Conservation (phyloP, 2,113 vertebrate genomes). For the Columba livia region DNA sequence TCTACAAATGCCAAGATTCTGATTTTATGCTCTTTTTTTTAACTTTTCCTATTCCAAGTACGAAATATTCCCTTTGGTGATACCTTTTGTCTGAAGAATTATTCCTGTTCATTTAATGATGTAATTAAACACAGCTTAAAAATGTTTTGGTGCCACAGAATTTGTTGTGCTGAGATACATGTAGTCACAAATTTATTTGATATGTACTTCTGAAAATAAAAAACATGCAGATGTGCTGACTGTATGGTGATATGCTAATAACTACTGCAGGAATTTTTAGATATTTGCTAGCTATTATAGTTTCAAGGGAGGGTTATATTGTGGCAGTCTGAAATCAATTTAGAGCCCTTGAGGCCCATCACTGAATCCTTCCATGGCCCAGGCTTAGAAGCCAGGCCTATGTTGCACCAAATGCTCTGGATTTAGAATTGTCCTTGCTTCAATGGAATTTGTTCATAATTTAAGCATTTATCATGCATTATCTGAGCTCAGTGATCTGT, state of each 20-base stretch:
- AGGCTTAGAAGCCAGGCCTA: conserved; percentile 40
- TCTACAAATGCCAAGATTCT: neutral
- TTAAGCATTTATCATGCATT: conserved; percentile 69
- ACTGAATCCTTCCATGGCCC: conserved; percentile 41
- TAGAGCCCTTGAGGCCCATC: conserved; percentile 47
- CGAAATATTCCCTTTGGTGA: neutral
- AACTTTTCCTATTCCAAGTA: neutral
- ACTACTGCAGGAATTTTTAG: conserved; percentile 14
- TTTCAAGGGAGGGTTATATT: neutral
- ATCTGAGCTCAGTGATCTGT: conserved; percentile 68
- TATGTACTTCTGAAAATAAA: conserved; percentile 62
- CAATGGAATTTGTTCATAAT: conserved; percentile 72
- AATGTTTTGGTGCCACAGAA: conserved; percentile 42
- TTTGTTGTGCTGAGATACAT: conserved; percentile 54
- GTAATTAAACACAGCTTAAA: conserved; percentile 45
- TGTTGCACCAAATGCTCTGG: conserved; percentile 39
- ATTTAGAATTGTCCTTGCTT: conserved; percentile 69
- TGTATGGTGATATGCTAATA: conserved; percentile 26
- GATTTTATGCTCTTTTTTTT: neutral
- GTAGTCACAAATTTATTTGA: conserved; percentile 63
- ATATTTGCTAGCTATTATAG: neutral
- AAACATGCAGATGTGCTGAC: conserved; percentile 48
- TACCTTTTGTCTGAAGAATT: conserved; percentile 32
- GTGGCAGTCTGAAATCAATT: conserved; percentile 64
- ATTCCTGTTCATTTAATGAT: neutral